Conservation (phyloP, 2,113 vertebrate species). For the Marmota flaviventris region DNA sequence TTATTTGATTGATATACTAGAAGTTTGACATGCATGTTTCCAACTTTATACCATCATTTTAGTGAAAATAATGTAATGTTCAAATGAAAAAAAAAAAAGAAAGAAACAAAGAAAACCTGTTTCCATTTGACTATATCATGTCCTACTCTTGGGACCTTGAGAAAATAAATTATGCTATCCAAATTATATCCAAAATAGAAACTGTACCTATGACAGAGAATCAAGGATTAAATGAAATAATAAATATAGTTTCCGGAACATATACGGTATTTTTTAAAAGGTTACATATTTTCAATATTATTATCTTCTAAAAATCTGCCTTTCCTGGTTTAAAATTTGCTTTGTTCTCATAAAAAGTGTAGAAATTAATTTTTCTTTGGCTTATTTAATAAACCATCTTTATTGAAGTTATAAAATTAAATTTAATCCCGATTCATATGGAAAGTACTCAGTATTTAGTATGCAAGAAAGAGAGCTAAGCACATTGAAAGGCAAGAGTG, state of each 20-base stretch:
- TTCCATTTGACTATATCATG: neutral
- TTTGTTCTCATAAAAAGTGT: neutral
- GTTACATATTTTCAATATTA: slow-evolving; percentile 13
- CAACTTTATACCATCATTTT: neutral
- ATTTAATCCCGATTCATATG: slow-evolving; percentile 11
- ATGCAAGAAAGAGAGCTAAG: neutral
- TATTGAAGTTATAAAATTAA: slow-evolving; percentile 39
- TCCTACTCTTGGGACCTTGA: neutral
- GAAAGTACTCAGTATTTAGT: slow-evolving; percentile 6
- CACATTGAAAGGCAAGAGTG: neutral
- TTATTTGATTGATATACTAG: neutral
- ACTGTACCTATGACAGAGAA: neutral
- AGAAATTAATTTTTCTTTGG: neutral
- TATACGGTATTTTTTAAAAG: neutral
- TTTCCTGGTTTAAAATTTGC: slow-evolving; percentile 43
- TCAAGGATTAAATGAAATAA: slow-evolving; percentile 7
- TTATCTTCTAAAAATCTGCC: slow-evolving; percentile 18
- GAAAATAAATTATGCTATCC: neutral
- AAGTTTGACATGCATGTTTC: neutral
- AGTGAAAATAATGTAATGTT: slow-evolving; percentile 20
- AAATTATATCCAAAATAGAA: slow-evolving; percentile 21
- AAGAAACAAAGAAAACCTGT: neutral
- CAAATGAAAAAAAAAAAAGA: neutral
- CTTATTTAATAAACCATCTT: slow-evolving; percentile 48
- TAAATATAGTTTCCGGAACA: slow-evolving; percentile 20